phyloP scores from a whole-genome alignment of 2,888 invertebrate species.

The Noctua janthe region DNA sequence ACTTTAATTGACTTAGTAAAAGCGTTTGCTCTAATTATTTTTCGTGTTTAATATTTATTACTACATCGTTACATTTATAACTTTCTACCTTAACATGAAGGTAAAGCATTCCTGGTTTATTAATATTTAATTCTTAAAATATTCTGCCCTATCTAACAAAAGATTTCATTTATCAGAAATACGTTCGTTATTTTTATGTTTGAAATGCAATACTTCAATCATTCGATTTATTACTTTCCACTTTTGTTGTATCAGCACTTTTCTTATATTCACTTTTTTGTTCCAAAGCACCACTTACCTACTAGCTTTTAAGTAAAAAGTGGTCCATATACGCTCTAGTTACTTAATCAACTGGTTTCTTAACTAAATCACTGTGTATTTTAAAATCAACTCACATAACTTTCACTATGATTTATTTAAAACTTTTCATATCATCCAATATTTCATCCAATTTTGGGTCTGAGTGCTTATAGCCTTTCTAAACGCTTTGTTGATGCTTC shows the following conservation, averaged over 20 bases:
- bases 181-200: too few species aligned
- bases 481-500: not conserved
- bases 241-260: not conserved
- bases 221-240: too few species aligned
- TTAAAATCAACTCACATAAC: not conserved
- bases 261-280: not conserved
- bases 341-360: not conserved
- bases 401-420: not conserved
- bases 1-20: not conserved
- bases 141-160: too few species aligned
- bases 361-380: not conserved
- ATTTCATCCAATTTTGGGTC: not conserved
- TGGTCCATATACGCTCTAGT: not conserved
- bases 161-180: too few species aligned
- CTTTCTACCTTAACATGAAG: not conserved
- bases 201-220: too few species aligned
- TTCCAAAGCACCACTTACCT: not conserved
- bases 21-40: slow-evolving; percentile 1
- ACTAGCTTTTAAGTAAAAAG: not conserved
- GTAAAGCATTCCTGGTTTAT: too few species aligned
- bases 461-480: not conserved
- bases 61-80: not conserved
- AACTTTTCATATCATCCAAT: not conserved
- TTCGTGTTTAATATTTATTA: not conserved
- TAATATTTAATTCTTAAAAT: too few species aligned